Conservation (phyloP, 1,140 invertebrate species). For the Laodelphax striatellus region DNA sequence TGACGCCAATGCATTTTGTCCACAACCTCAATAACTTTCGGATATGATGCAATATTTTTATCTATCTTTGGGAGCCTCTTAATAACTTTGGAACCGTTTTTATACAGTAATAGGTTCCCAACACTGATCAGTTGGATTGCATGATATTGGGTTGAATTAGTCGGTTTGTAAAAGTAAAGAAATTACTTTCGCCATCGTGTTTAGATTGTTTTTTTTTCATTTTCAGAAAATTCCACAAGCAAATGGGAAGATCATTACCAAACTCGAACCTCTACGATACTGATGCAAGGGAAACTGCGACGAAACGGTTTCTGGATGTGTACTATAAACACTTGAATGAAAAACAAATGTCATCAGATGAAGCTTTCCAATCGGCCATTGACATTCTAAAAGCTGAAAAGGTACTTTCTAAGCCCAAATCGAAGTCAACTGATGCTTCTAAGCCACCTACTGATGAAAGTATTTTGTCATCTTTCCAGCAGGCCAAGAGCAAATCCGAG, state of each 20-base stretch:
- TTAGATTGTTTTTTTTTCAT: background rate
- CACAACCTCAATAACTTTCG: no score
- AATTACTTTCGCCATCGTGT: no score
- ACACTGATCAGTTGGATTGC: no score
- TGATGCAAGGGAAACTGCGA: background rate
- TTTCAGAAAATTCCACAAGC: slow-evolving; percentile 10
- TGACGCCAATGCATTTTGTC: no score
- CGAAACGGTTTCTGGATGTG: background rate
- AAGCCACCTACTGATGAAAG: background rate
- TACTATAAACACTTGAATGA: background rate
- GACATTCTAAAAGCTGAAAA: background rate
- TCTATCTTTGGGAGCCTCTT: no score
- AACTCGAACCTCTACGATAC: slow-evolving; percentile 1
- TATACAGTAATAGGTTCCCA: no score
- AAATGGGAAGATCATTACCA: slow-evolving; percentile 5
- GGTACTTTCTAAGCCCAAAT: background rate
- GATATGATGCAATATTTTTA: no score
- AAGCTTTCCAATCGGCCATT: slow-evolving; percentile 7
- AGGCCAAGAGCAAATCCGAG: background rate
- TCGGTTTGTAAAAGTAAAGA: no score
- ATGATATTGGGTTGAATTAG: no score
- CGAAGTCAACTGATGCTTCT: background rate
- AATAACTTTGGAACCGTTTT: no score
- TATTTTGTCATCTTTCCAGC: background rate
- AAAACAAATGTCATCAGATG: background rate